Evolutionary conservation across 1,140 invertebrate species (phyloP).

Genomic region (Drosophila ogumai): DNA sequence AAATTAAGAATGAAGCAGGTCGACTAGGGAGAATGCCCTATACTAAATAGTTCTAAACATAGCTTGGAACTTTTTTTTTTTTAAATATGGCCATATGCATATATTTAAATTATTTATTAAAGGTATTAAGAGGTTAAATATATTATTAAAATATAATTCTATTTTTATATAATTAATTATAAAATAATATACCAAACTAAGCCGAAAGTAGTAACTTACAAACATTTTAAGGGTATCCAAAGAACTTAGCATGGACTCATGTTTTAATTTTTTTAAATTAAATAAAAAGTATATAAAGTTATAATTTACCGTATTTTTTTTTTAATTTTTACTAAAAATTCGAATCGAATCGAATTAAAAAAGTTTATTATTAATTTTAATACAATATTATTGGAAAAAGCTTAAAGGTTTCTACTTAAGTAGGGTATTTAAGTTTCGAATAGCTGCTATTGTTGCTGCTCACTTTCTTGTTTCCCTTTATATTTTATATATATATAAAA

Average conservation of each 20-base stretch:
- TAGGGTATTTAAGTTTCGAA: slow-evolving; percentile 54
- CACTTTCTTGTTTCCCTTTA: slow-evolving; percentile 68
- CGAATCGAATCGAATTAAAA: too few relatives aligned
- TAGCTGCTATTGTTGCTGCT: slow-evolving; percentile 28
- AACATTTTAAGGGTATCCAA: too few relatives aligned
- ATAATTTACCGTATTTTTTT: too few relatives aligned
- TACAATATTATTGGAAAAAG: background rate
- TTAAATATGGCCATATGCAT: too few relatives aligned
- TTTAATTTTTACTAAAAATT: too few relatives aligned
- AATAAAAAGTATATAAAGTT: too few relatives aligned
- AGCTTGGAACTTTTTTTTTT: background rate
- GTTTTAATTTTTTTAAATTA: too few relatives aligned
- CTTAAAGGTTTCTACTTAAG: background rate
- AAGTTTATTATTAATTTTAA: too few relatives aligned
- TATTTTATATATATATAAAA: slow-evolving; percentile 65
- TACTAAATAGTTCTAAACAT: background rate
- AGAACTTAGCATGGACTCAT: too few relatives aligned
- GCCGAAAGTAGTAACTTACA: too few relatives aligned
- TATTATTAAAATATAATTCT: background rate
- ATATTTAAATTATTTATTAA: background rate
- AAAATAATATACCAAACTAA: too few relatives aligned
- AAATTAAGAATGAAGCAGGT: slow-evolving; percentile 16
- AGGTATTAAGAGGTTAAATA: background rate
- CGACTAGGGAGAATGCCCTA: background rate
- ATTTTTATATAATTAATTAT: too few relatives aligned